phyloP scores from a whole-genome alignment of 2,888 invertebrate genomes.

The Charanyca ferruginea region DNA sequence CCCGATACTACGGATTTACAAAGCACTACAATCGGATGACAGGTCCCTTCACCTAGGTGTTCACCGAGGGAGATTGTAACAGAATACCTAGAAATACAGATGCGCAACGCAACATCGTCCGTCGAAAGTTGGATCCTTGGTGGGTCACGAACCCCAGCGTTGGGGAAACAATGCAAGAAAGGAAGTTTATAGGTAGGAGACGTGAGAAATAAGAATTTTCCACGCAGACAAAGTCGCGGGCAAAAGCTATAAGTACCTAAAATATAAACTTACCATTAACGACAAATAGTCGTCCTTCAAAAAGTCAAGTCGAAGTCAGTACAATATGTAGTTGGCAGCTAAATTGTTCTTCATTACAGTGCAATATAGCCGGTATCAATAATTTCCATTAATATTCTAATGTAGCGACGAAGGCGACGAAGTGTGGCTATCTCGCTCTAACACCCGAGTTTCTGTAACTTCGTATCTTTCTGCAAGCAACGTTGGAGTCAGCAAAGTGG shows the following conservation, averaged over 20 bases:
- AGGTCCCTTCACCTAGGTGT: too few species aligned
- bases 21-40: too few species aligned
- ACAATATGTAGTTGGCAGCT: conserved; percentile 40
- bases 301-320: conserved; percentile 58
- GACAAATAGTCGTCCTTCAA: conserved; percentile 55
- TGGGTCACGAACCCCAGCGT: too few species aligned
- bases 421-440: conserved; percentile 54
- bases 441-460: conserved; percentile 23
- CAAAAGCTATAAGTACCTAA: neutral
- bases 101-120: too few species aligned
- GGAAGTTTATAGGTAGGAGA: too few species aligned
- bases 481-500: neutral
- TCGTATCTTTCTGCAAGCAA: conserved; percentile 30
- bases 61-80: too few species aligned
- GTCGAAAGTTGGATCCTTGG: too few species aligned
- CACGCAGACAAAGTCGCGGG: too few species aligned
- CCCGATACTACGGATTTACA: too few species aligned
- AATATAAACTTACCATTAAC: conserved; percentile 72
- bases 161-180: too few species aligned
- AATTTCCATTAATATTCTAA: conserved; percentile 65
- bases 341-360: conserved; percentile 64
- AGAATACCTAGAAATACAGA: too few species aligned
- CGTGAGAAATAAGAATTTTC: too few species aligned
- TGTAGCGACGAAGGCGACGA: conserved; percentile 24
- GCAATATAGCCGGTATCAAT: conserved; percentile 27